These are phyloP conservation scores for Halichoeres trimaculatus DNA, from an alignment of 2,113 vertebrate genomes.

Conservation along the genomic window DNA sequence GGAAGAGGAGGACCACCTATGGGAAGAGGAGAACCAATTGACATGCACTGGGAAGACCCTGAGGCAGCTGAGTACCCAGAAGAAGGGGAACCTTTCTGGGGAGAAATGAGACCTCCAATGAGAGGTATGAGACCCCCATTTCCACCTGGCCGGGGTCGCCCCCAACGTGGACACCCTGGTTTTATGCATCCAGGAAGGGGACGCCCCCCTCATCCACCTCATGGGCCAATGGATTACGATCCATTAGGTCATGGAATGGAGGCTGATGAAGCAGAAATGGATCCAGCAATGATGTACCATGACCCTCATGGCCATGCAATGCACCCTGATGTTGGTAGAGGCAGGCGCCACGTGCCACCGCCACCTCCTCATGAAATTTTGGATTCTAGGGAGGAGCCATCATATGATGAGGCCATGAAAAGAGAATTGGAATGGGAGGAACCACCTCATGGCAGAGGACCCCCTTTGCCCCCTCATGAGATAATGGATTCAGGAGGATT, in stretches of 20 bases:
- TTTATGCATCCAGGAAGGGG: slow-evolving; percentile 78
- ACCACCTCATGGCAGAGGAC: slow-evolving; percentile 55
- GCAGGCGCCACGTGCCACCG: slow-evolving; percentile 76
- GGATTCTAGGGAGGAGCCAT: slow-evolving; percentile 51
- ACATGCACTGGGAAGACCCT: slow-evolving; percentile 88
- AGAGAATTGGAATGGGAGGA: slow-evolving; percentile 59
- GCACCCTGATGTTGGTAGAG: slow-evolving; percentile 80
- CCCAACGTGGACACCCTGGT: slow-evolving; percentile 86
- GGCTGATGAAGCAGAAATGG: slow-evolving; percentile 64
- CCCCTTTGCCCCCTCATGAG: slow-evolving; percentile 68
- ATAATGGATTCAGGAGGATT: slow-evolving; percentile 60
- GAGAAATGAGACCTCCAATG: slow-evolving; percentile 86
- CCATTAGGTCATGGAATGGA: slow-evolving; percentile 55
- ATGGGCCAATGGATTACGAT: slow-evolving; percentile 69
- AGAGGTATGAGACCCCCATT: slow-evolving; percentile 82
- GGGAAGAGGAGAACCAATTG: slow-evolving; percentile 83
- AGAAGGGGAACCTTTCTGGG: slow-evolving; percentile 86
- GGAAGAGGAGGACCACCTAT: slow-evolving; percentile 38
- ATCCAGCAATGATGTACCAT: slow-evolving; percentile 79
- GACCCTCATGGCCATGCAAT: slow-evolving; percentile 79
- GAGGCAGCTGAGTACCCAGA: slow-evolving; percentile 85
- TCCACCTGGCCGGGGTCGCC: slow-evolving; percentile 74
- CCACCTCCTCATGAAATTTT: slow-evolving; percentile 70
- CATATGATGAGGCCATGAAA: slow-evolving; percentile 61
- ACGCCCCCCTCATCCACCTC: slow-evolving; percentile 69